Evolutionary conservation across 2,113 vertebrate genomes (phyloP).

Genomic region (Steatornis caripensis): DNA sequence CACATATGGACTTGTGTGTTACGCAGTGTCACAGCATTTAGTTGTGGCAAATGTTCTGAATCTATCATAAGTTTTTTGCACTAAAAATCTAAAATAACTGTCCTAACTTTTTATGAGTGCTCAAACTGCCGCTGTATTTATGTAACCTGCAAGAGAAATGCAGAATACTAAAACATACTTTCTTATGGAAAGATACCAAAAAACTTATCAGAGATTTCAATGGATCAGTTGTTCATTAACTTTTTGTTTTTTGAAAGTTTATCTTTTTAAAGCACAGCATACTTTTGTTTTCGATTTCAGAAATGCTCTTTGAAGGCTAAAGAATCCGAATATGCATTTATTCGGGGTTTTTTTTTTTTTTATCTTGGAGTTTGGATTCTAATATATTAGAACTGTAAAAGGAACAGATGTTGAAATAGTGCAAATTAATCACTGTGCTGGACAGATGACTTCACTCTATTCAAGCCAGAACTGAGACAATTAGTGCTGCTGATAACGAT

Average conservation of each 20-base stretch:
- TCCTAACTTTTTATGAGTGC: background rate
- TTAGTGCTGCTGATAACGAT: background rate
- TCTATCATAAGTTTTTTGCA: background rate
- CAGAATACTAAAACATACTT: background rate
- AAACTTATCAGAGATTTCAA: background rate
- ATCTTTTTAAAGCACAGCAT: background rate
- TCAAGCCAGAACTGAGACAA: background rate
- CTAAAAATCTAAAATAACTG: background rate
- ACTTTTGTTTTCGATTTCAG: background rate
- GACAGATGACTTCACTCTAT: background rate
- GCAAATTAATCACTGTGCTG: background rate
- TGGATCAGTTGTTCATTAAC: background rate
- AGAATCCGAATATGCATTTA: background rate
- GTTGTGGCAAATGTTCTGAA: background rate
- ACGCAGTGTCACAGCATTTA: background rate
- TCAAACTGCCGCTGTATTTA: background rate
- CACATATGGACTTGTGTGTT: background rate
- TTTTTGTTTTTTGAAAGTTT: background rate
- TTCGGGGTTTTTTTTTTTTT: background rate
- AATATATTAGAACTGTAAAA: background rate
- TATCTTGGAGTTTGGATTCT: background rate
- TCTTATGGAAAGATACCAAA: background rate
- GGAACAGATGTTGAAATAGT: background rate
- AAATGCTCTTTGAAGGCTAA: background rate
- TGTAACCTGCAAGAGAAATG: background rate